Percentiles rank a stretch among this genome's conserved stretches.
These are phyloP conservation scores for Bubo blakistoni DNA, from an alignment of 2,113 vertebrate species.

Conservation along the genomic window DNA sequence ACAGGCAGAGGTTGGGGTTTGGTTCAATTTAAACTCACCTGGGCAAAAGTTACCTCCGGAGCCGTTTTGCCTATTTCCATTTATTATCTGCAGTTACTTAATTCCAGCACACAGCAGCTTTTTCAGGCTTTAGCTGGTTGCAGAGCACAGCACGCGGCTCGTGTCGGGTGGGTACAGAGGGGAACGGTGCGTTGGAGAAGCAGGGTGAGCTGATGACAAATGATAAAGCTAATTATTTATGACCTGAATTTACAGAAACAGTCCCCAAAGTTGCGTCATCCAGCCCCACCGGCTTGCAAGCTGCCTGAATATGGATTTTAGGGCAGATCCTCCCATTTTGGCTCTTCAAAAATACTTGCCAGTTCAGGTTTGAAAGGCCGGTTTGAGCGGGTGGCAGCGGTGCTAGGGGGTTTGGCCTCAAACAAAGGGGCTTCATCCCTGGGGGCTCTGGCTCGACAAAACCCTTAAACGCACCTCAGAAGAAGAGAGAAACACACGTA, in stretches of 20 bases:
- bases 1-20: too few species aligned
- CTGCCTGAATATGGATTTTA: not conserved
- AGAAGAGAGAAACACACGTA: rapidly evolving
- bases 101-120: not conserved
- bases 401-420: not conserved
- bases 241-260: not conserved
- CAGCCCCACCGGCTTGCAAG: not conserved
- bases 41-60: not conserved
- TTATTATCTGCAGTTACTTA: rapidly evolving
- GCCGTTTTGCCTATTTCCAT: not conserved
- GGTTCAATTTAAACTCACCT: rapidly evolving
- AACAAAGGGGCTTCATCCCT: rapidly evolving
- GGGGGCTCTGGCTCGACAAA: not conserved
- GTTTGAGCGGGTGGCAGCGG: not conserved
- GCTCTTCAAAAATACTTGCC: rapidly evolving
- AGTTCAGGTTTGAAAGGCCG: not conserved
- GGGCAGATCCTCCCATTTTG: not conserved
- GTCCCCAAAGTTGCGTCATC: rapidly evolving
- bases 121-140: not conserved
- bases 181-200: not conserved
- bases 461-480: not conserved
- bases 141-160: too few species aligned
- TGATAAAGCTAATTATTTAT: not conserved
- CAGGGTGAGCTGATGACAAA: not conserved
- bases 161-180: not conserved